phyloP scores from a whole-genome alignment of 1,140 invertebrate species.

The Drosophila pectinifera region DNA sequence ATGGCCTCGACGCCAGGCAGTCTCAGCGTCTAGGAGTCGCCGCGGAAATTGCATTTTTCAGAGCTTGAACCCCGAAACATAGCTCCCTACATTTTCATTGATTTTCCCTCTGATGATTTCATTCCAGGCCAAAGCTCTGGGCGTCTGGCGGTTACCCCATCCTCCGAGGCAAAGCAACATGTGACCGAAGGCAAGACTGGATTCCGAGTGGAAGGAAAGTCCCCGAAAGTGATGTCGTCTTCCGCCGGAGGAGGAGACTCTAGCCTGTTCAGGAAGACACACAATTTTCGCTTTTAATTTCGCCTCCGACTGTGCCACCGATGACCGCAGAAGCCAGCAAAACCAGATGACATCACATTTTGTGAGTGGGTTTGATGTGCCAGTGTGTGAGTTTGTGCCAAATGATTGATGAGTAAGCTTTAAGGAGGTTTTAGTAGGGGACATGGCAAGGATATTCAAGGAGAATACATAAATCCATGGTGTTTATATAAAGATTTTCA shows the following conservation, averaged over 20 bases:
- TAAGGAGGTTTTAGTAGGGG: not conserved
- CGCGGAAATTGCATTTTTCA: conserved; percentile 62
- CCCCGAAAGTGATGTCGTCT: conserved; percentile 2
- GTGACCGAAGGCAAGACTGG: conserved; percentile 42
- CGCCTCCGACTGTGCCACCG: conserved; percentile 24
- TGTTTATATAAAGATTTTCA: too few species aligned
- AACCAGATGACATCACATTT: conserved; percentile 74
- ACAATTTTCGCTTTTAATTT: conserved; percentile 67
- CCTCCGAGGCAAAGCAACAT: conserved; percentile 62
- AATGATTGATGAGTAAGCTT: conserved; percentile 49
- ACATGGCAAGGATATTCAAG: conserved; percentile 7
- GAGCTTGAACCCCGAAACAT: conserved; percentile 32
- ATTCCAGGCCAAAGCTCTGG: conserved; percentile 44
- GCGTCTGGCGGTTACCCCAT: conserved; percentile 32
- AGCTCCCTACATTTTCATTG: conserved; percentile 58
- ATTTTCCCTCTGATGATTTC: conserved; percentile 71
- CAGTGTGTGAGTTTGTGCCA: conserved; percentile 13
- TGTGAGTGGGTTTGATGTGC: conserved; percentile 52
- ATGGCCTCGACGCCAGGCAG: conserved; percentile 52
- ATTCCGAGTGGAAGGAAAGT: conserved; percentile 29
- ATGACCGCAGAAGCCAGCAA: conserved; percentile 44
- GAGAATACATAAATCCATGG: too few species aligned
- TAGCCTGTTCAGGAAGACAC: conserved; percentile 44
- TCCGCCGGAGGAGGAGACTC: conserved; percentile 2
- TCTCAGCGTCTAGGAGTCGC: conserved; percentile 61